A percentile compares a stretch with the other conserved stretches of the same genome.
Evolutionary conservation across 2,888 invertebrate genomes (phyloP).

Genomic region (Metopia argyrocephala): DNA sequence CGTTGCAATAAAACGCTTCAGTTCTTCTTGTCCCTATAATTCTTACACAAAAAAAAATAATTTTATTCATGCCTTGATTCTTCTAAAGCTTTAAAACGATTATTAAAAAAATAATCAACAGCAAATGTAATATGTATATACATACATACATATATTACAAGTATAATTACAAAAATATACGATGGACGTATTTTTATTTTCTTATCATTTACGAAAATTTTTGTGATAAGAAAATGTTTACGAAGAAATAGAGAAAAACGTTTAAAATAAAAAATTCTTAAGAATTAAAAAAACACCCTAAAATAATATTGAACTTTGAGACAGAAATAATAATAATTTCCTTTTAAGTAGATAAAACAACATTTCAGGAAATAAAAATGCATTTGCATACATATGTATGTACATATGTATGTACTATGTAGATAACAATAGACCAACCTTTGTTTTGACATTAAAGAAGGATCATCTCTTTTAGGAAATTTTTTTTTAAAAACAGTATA

Average conservation of each 20-base stretch:
- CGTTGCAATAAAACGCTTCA: conserved; percentile 45
- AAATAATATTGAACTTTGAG: too few species aligned
- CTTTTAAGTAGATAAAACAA: too few species aligned
- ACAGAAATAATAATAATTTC: too few species aligned
- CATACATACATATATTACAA: neutral
- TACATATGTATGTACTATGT: too few species aligned
- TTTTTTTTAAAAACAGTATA: too few species aligned
- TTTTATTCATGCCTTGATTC: neutral
- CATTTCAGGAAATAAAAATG: too few species aligned
- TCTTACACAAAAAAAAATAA: conserved; percentile 7
- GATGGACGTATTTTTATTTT: neutral
- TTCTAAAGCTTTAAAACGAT: conserved; percentile 10
- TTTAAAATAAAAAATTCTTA: neutral
- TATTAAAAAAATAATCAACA: neutral
- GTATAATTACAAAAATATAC: neutral
- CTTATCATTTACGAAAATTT: neutral
- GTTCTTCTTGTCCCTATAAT: conserved; percentile 30
- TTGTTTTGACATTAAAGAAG: too few species aligned
- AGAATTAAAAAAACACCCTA: neutral
- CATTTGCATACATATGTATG: too few species aligned
- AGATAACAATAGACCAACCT: too few species aligned
- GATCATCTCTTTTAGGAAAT: too few species aligned
- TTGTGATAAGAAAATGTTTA: neutral
- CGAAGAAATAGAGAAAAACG: neutral
- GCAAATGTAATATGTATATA: neutral